Conservation (phyloP, 37 sponge, comb jelly and placozoan species). For the Ephydatia muelleri region DNA sequence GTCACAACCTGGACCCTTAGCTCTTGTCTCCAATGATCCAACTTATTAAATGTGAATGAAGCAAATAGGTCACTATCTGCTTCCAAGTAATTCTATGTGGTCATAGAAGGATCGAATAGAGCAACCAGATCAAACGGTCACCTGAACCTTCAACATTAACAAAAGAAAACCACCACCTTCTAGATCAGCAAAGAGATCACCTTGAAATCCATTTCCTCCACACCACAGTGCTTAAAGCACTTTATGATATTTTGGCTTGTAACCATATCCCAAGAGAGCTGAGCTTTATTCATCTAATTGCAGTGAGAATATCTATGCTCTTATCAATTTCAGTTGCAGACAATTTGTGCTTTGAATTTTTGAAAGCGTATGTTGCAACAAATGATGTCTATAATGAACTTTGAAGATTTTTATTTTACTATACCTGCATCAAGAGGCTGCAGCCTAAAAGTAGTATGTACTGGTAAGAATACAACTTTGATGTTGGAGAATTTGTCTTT, state of each 20-base stretch:
- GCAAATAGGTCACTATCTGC: too few relatives aligned
- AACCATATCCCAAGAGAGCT: constrained; percentile 61
- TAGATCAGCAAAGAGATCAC: not conserved
- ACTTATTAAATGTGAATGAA: too few relatives aligned
- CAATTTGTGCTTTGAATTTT: too few relatives aligned
- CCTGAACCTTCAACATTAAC: constrained; percentile 12
- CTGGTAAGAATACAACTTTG: constrained; percentile 56
- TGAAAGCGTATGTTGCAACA: not conserved
- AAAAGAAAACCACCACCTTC: constrained; percentile 25
- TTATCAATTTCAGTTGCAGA: constrained; percentile 42
- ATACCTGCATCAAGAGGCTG: constrained; percentile 76
- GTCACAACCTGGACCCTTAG: too few relatives aligned
- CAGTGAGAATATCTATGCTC: constrained; percentile 62
- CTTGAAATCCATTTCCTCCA: constrained; percentile 9
- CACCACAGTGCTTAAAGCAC: constrained; percentile 55
- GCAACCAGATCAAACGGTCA: too few relatives aligned
- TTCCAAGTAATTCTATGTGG: too few relatives aligned
- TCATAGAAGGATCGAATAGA: too few relatives aligned
- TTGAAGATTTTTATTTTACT: constrained; percentile 69
- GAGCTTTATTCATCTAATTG: constrained; percentile 53
- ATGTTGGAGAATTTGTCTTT: constrained; percentile 51
- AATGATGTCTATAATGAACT: constrained; percentile 39
- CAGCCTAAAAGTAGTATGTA: constrained; percentile 66
- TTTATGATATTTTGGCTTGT: constrained; percentile 50
- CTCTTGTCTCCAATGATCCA: too few relatives aligned